Evolutionary conservation across 2,113 vertebrate species (phyloP).

Genomic region (Eonycteris spelaea): DNA sequence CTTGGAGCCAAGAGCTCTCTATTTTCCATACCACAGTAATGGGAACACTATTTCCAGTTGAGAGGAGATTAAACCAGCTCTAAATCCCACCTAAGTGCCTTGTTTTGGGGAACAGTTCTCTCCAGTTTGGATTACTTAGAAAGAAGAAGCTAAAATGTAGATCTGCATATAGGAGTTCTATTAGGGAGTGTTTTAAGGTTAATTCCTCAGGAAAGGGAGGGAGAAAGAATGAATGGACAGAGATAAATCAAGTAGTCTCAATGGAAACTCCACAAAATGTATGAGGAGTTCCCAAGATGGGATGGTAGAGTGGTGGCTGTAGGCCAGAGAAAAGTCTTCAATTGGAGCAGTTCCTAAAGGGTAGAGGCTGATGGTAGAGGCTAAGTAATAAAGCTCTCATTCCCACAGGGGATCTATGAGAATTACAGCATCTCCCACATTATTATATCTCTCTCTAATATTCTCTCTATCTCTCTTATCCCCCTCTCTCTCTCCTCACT

Average conservation of each 20-base stretch:
- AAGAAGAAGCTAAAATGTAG: neutral
- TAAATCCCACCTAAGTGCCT: neutral
- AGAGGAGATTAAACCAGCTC: neutral
- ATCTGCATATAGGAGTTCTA: neutral
- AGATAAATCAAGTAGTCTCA: neutral
- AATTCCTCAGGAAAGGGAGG: neutral
- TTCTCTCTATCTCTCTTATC: neutral
- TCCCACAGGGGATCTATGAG: neutral
- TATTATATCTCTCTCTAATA: neutral
- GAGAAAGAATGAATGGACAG: neutral
- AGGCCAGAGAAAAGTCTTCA: too few species aligned
- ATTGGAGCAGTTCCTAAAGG: neutral
- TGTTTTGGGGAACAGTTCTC: neutral
- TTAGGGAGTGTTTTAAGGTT: neutral
- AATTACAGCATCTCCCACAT: neutral
- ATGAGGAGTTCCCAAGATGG: neutral
- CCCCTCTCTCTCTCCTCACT: too few species aligned
- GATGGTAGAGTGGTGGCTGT: neutral
- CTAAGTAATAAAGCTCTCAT: neutral
- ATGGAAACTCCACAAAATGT: neutral
- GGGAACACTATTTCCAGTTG: neutral
- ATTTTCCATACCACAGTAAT: neutral
- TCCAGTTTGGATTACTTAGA: neutral
- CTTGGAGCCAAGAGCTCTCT: neutral
- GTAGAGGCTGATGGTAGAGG: neutral